Conservation (phyloP, 2,797 vertebrate species). For the Mallotus villosus region DNA sequence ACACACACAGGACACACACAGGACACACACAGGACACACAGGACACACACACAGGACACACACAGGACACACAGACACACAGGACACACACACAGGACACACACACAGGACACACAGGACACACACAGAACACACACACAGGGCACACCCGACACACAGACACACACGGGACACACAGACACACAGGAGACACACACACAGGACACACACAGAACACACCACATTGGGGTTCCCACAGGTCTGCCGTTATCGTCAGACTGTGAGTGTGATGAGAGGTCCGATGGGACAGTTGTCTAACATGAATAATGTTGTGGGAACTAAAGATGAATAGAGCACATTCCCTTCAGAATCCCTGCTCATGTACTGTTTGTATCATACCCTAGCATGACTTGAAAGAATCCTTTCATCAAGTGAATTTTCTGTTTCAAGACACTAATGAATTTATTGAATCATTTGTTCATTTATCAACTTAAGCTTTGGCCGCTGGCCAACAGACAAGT, state of each 20-base stretch:
- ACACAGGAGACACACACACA: not conserved
- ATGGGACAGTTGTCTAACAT: conserved; percentile 5
- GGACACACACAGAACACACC: not conserved
- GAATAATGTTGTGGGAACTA: not conserved
- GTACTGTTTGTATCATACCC: not conserved
- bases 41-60: too few relatives aligned
- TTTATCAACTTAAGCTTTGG: not conserved
- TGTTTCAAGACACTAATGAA: not conserved
- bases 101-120: not conserved
- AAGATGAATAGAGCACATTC: conserved; percentile 2
- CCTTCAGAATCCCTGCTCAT: not conserved
- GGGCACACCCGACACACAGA: too few relatives aligned
- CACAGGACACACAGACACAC: not conserved
- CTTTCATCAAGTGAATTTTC: not conserved
- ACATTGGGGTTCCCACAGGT: not conserved
- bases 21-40: too few relatives aligned
- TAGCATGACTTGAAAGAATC: not conserved
- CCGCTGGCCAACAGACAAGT: not conserved
- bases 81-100: too few relatives aligned
- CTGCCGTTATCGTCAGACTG: not conserved
- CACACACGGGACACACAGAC: not conserved
- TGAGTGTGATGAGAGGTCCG: not conserved
- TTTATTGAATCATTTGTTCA: not conserved
- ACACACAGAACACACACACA: too few relatives aligned
- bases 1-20: not conserved